Conservation (phyloP, 2,888 invertebrate genomes). For the Bembecia ichneumoniformis region DNA sequence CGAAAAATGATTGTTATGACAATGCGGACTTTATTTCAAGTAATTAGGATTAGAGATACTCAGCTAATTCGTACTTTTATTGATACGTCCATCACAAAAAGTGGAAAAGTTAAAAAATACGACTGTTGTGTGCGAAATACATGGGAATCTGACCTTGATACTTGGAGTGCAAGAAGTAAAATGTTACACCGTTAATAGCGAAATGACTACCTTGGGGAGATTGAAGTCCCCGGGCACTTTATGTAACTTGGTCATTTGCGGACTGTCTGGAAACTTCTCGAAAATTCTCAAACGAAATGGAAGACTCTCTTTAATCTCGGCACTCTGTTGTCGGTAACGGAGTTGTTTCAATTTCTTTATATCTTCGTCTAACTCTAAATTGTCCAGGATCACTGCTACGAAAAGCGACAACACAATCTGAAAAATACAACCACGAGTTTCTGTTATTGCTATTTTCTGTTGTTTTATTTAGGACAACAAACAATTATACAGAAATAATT, state of each 20-base stretch:
- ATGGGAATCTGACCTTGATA: background rate
- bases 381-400: constrained; percentile 99
- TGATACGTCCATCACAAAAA: background rate
- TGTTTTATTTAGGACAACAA: too few species aligned
- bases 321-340: constrained; percentile 97
- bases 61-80: too few species aligned
- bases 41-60: too few species aligned
- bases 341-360: constrained; percentile 98
- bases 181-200: background rate
- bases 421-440: constrained; percentile 15
- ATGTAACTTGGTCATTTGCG: constrained; percentile 96
- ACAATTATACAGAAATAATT: too few species aligned
- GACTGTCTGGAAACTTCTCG: constrained; percentile 98
- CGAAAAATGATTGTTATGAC: too few species aligned
- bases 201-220: constrained; percentile 80
- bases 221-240: constrained; percentile 95
- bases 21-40: too few species aligned
- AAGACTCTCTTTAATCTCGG: constrained; percentile 96
- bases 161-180: background rate
- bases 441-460: too few species aligned
- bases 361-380: constrained; percentile 98
- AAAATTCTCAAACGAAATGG: constrained; percentile 96
- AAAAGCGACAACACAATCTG: constrained; percentile 99
- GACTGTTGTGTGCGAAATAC: background rate
- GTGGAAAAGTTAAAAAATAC: background rate